phyloP scores from a whole-genome alignment of 2,797 vertebrate genomes.

The Macrochelys suwanniensis region DNA sequence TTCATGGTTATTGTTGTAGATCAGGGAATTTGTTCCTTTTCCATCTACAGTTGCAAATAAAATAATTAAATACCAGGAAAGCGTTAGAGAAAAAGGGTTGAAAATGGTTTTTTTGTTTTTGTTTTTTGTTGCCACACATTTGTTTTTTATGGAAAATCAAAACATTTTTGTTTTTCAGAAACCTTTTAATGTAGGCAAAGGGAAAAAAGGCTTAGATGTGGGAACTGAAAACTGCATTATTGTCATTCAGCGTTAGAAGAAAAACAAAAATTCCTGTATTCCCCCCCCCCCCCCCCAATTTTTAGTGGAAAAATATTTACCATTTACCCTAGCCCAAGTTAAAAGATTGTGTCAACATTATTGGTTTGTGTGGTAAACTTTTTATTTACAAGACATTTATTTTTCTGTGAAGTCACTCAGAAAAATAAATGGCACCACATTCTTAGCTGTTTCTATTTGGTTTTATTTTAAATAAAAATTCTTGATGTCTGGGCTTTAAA shows the following conservation, averaged over 20 bases:
- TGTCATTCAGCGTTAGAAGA: not conserved
- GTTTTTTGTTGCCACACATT: not conserved
- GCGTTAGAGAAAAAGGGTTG: not conserved
- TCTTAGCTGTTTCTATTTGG: not conserved
- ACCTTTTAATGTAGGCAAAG: accelerated
- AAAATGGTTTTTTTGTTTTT: not conserved
- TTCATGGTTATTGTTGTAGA: not conserved
- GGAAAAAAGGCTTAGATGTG: not conserved
- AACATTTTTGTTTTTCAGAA: not conserved
- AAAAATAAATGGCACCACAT: not conserved
- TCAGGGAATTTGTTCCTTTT: not conserved
- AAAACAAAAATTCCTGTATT: not conserved
- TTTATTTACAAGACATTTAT: constrained; percentile 55
- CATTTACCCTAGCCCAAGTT: not conserved
- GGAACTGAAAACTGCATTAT: not conserved
- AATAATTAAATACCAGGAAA: not conserved
- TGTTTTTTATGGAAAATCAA: not conserved
- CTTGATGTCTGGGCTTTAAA: not conserved
- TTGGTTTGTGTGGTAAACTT: not conserved
- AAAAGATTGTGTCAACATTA: constrained; percentile 31
- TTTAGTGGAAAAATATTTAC: not conserved
- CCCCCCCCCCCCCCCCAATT: not conserved
- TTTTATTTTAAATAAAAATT: not conserved
- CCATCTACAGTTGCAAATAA: not conserved
- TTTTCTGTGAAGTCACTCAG: not conserved